Conservation (phyloP, 35 echinoderm and acorn worm species). For the Ophioderma brevispina region DNA sequence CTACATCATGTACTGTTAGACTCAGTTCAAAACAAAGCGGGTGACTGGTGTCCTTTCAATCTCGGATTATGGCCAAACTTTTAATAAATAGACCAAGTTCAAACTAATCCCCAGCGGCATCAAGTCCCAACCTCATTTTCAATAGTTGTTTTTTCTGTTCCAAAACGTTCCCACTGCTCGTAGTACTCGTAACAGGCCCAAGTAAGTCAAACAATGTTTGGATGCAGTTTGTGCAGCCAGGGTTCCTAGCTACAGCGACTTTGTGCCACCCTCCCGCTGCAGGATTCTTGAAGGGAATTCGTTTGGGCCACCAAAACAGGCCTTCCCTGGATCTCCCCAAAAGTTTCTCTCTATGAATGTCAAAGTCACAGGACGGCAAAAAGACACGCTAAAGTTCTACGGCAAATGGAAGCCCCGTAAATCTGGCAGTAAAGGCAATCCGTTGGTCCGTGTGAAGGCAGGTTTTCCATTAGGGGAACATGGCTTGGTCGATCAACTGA, state of each 20-base stretch:
- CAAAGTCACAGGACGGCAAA: neutral
- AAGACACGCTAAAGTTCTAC: neutral
- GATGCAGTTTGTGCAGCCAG: neutral
- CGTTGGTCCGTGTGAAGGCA: neutral
- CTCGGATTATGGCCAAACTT: too few relatives aligned
- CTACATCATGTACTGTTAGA: too few relatives aligned
- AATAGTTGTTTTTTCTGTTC: neutral
- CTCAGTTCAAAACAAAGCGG: too few relatives aligned
- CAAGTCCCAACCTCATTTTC: neutral
- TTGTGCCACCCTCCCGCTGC: neutral
- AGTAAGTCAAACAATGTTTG: neutral
- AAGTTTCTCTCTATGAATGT: neutral
- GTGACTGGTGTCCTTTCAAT: too few relatives aligned
- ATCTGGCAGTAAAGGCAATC: neutral
- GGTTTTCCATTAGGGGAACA: neutral
- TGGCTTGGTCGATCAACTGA: neutral
- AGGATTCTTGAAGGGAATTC: neutral
- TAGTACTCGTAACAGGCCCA: neutral
- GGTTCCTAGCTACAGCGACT: neutral
- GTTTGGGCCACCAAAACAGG: constrained; percentile 1
- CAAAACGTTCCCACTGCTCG: neutral
- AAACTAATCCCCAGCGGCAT: neutral
- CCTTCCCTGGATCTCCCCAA: neutral
- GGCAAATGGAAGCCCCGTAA: neutral
- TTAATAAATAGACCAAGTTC: too few relatives aligned